These are phyloP conservation scores for Lateolabrax maculatus DNA, from an alignment of 2,797 vertebrate genomes.

Conservation along the genomic window DNA sequence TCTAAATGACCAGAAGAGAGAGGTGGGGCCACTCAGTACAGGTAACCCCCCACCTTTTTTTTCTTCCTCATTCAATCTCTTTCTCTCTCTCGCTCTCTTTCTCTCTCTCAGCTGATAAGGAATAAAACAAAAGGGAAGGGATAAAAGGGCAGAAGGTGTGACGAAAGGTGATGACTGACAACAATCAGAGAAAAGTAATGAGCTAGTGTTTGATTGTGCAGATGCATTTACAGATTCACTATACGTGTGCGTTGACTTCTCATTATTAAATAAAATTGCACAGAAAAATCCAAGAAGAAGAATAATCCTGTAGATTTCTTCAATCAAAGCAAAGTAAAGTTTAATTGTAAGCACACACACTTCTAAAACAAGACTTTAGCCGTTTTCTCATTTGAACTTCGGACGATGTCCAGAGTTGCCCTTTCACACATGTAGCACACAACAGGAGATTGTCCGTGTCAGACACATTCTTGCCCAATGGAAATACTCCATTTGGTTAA, in stretches of 20 bases:
- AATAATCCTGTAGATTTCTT: neutral
- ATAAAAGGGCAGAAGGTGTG: conserved; percentile 66
- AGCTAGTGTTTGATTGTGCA: conserved; percentile 29
- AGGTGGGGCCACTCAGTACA: conserved; percentile 80
- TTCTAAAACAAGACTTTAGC: too few relatives aligned
- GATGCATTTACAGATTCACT: neutral
- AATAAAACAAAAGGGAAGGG: conserved; percentile 63
- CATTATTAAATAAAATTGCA: neutral
- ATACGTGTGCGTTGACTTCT: neutral
- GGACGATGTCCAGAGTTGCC: too few relatives aligned
- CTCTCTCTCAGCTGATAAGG: conserved; percentile 71
- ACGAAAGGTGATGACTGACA: conserved; percentile 60
- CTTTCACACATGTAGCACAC: too few relatives aligned
- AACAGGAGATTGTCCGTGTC: too few relatives aligned
- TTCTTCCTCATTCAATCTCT: conserved; percentile 62
- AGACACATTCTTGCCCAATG: too few relatives aligned
- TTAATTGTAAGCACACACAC: neutral
- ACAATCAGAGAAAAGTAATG: conserved; percentile 42
- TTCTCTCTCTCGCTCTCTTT: too few relatives aligned
- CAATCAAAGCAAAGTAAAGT: neutral
- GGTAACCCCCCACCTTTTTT: conserved; percentile 67
- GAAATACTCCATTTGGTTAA: too few relatives aligned
- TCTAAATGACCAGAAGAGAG: conserved; percentile 70
- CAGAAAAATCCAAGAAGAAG: neutral
- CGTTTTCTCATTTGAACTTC: too few relatives aligned